Conservation (phyloP, 2,797 vertebrate species). For the Macrochelys suwanniensis region DNA sequence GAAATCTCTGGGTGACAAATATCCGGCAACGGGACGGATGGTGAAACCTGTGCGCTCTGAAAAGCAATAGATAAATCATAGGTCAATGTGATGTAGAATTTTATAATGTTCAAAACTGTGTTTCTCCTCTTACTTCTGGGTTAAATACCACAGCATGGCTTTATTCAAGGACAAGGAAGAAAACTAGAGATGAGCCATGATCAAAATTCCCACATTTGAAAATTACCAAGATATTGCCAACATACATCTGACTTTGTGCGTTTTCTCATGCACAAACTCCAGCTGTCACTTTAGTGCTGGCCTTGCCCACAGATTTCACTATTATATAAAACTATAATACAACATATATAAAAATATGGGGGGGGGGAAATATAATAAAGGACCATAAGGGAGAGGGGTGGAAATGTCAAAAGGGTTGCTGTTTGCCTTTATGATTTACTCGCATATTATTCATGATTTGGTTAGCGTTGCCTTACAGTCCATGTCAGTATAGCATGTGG, state of each 20-base stretch:
- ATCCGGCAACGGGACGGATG: conserved; percentile 96
- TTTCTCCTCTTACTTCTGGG: background rate
- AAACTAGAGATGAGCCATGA: background rate
- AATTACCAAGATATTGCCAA: background rate
- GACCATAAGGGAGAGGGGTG: background rate
- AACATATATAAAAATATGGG: background rate
- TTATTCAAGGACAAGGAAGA: rapidly evolving
- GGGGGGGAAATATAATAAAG: background rate
- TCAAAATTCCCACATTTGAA: background rate
- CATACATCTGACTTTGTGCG: background rate
- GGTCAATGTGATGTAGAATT: background rate
- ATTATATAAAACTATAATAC: background rate
- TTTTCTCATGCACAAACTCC: background rate
- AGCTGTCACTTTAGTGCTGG: background rate
- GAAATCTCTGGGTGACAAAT: conserved; percentile 96
- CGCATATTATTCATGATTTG: background rate
- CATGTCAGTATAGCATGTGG: background rate
- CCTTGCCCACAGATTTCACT: background rate
- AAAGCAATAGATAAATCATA: conserved; percentile 29
- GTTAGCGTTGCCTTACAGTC: background rate
- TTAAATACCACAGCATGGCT: background rate
- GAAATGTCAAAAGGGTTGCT: background rate
- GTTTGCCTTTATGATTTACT: background rate
- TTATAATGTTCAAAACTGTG: background rate
- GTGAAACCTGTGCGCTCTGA: conserved; percentile 95